These are phyloP conservation scores for Loris lydekkerianus DNA, from an alignment of 2,797 vertebrate genomes.

Conservation along the genomic window DNA sequence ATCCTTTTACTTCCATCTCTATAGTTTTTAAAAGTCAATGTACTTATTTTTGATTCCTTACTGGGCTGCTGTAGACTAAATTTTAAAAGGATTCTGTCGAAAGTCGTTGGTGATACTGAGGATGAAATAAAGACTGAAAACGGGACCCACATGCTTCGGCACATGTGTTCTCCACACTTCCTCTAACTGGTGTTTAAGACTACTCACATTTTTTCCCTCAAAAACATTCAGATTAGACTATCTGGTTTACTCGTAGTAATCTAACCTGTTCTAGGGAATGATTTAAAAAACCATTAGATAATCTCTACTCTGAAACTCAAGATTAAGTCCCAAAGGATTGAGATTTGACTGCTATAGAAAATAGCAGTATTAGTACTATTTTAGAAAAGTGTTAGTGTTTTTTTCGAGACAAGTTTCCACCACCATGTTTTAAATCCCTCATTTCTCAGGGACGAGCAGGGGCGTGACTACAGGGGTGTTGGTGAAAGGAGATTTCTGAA, in stretches of 20 bases:
- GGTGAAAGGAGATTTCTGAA: background rate
- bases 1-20: background rate
- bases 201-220: background rate
- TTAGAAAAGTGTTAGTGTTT: background rate
- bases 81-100: background rate
- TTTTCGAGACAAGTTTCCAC: slow-evolving; percentile 29
- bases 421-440: background rate
- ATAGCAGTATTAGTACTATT: too few relatives aligned
- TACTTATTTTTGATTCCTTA: background rate
- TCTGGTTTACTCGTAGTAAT: background rate
- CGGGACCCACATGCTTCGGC: background rate
- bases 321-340: slow-evolving; percentile 13
- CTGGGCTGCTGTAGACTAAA: background rate
- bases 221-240: background rate
- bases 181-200: background rate
- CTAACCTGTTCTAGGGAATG: background rate
- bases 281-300: slow-evolving; percentile 29
- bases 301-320: slow-evolving; percentile 3
- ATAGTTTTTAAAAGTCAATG: background rate
- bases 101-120: background rate
- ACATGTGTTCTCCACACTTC: background rate
- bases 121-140: background rate
- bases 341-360: background rate
- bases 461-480: background rate
- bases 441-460: background rate